Percentiles rank a stretch among this genome's conserved stretches.
Evolutionary conservation across 1,140 invertebrate species (phyloP).

Genomic region (Globodera ellingtonae): DNA sequence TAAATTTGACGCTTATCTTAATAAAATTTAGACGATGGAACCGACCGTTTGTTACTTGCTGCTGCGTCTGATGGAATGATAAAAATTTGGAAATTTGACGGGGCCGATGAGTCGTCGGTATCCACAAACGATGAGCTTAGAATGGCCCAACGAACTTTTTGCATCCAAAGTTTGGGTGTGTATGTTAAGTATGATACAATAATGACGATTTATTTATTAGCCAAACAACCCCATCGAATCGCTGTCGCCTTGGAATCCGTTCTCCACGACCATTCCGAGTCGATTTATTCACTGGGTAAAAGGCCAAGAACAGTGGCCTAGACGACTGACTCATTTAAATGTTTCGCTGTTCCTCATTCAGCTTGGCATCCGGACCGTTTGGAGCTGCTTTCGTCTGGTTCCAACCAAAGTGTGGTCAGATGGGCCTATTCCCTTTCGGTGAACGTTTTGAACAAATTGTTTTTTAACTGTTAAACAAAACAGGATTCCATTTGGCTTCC

Average conservation of each 20-base stretch:
- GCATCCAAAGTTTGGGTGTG: background rate
- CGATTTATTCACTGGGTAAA: slow-evolving; percentile 82
- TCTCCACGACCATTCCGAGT: slow-evolving; percentile 85
- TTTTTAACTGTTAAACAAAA: background rate
- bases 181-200: no score
- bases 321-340: background rate
- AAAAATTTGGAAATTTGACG: slow-evolving; percentile 66
- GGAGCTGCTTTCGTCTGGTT: slow-evolving; percentile 73
- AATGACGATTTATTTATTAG: background rate
- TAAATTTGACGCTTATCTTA: no score
- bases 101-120: no score
- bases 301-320: slow-evolving; percentile 73
- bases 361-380: background rate
- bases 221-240: background rate
- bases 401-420: slow-evolving; percentile 70
- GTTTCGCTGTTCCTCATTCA: slow-evolving; percentile 85
- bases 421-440: slow-evolving; percentile 74
- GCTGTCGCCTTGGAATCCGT: slow-evolving; percentile 80
- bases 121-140: background rate
- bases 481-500: slow-evolving; percentile 79
- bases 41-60: slow-evolving; percentile 5
- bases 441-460: background rate
- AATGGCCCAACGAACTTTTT: background rate
- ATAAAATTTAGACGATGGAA: no score
- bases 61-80: background rate